Evolutionary conservation across 2,888 invertebrate species (phyloP), one percentile per base, ranked within the genome.

Genomic region (Drosophila anceps): DNA sequence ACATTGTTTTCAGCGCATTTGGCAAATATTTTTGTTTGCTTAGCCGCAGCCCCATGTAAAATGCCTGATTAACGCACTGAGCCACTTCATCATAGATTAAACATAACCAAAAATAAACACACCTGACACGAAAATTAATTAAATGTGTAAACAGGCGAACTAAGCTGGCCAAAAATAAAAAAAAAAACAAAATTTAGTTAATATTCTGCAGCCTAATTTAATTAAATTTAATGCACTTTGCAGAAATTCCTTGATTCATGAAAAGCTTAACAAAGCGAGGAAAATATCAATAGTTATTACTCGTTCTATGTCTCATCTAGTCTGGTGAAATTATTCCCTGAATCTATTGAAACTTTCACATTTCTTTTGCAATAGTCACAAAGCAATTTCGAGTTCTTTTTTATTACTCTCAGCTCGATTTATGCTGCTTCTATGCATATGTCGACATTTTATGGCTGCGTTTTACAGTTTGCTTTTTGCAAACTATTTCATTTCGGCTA

Each of bases 41-140:
- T 55, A 31, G 46, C 44, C 41, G 13, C 31, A 46, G 39, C 57
- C 15, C 24, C 60, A 60, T 69, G 59, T 50, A 35, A 67, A 53
- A 39, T 59, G 41, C 35, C 69, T 62, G 75, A 79, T 79, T 79
- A 79, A 74, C 73, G 58, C 51, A 64, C 63, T 54, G 44, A 51
- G 67, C 44, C 66, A 62, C 65, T 73, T 69, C 55, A 66, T 48
- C 79, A 60, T 48, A 59, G 60, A 60, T 63, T 46, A 79, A 79
- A 70, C 63, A 79, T 70, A 53, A 59, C 41, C 66, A 53, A 63
- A 66, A 46, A 58, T 39, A 55, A 73, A 78, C 74, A 69, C 41
- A 54, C 29, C 66, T 29, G 61, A 79, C 79, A 75, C 50, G 58
- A 39, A 67, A 77, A 67, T 70, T 75, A 77, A 77, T 77, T 79